phyloP scores from a whole-genome alignment of 1,140 invertebrate genomes.

The Eupeodes corollae region DNA sequence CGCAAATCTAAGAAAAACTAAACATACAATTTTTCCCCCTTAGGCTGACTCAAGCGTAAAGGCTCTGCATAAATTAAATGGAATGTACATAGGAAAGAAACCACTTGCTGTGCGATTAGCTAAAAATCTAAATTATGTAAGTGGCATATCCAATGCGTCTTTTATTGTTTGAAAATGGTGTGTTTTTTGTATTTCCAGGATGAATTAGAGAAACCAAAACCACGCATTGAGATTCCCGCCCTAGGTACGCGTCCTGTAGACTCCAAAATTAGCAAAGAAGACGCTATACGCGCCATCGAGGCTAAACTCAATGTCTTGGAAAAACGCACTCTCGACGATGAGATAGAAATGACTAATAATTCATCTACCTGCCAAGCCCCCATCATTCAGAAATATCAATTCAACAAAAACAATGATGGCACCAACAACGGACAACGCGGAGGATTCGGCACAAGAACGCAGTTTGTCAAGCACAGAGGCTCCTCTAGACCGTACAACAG shows the following conservation, averaged over 20 bases:
- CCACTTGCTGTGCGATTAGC: conserved; percentile 70
- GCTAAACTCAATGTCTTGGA: conserved; percentile 74
- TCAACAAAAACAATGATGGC: conserved; percentile 39
- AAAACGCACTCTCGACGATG: conserved; percentile 55
- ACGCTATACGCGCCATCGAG: conserved; percentile 76
- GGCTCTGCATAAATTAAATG: conserved; percentile 61
- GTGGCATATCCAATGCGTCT: conserved; percentile 7
- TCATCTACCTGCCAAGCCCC: conserved; percentile 49
- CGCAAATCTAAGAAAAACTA: background rate
- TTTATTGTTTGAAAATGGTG: background rate
- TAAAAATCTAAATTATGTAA: conserved; percentile 60
- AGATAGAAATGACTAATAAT: conserved; percentile 57
- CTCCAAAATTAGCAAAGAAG: conserved; percentile 59
- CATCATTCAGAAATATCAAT: conserved; percentile 46
- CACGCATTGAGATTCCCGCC: conserved; percentile 61
- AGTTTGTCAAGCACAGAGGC: conserved; percentile 14
- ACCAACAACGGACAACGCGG: background rate
- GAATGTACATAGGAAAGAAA: conserved; percentile 60
- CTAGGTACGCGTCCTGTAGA: conserved; percentile 58
- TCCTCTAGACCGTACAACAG: conserved; percentile 25
- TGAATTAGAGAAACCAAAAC: conserved; percentile 59
- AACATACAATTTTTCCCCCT: background rate
- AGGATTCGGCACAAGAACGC: background rate
- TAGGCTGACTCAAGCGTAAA: conserved; percentile 6
- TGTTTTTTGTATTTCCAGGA: conserved; percentile 42